Evolutionary conservation across 2,113 vertebrate genomes (phyloP).

Genomic region (Campylomormyrus numenius): DNA sequence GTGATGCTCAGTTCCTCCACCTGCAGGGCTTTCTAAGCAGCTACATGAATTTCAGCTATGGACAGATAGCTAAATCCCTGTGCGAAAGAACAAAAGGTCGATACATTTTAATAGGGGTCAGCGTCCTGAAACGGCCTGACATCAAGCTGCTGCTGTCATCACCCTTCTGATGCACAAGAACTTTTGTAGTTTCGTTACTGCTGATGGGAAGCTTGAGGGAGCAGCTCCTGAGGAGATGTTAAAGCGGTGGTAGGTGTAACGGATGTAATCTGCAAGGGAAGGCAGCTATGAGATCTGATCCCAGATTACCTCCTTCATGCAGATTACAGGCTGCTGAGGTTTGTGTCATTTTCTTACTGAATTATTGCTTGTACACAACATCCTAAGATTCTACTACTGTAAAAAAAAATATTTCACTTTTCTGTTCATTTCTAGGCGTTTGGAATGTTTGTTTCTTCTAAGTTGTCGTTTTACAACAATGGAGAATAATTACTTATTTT

Average conservation of each 20-base stretch:
- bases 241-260: background rate
- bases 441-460: background rate
- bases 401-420: background rate
- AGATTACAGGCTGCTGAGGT: background rate
- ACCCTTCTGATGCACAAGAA: background rate
- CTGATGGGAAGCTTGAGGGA: background rate
- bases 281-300: background rate
- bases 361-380: background rate
- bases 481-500: background rate
- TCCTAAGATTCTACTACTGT: background rate
- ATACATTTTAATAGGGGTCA: background rate
- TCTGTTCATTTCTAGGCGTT: background rate
- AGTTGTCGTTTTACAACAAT: background rate
- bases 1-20: background rate
- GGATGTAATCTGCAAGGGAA: background rate
- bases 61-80: background rate
- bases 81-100: background rate
- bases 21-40: background rate
- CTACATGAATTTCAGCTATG: background rate
- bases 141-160: background rate
- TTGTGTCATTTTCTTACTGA: background rate
- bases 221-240: background rate
- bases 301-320: background rate
- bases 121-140: background rate
- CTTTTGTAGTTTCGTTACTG: background rate